Evolutionary conservation across 1,140 invertebrate species (phyloP).

Genomic region (Zaprionus africanus): DNA sequence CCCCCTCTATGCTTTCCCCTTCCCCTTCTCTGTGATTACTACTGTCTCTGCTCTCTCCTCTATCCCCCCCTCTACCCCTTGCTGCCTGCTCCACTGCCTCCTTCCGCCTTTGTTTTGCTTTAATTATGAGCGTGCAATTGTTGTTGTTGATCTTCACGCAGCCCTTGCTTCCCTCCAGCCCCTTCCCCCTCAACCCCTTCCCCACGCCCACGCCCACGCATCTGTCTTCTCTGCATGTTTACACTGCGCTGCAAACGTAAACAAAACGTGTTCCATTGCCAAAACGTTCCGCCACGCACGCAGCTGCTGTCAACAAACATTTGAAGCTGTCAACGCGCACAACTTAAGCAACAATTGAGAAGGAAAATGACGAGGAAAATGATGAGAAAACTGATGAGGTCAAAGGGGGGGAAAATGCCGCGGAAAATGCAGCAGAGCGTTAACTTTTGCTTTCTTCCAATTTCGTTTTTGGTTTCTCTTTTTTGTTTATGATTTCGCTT

Average conservation of each 20-base stretch:
- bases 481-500: constrained; percentile 52
- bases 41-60: no score
- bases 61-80: neutral
- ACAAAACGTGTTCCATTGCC: constrained; percentile 53
- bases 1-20: no score
- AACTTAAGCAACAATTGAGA: constrained; percentile 35
- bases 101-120: constrained; percentile 67
- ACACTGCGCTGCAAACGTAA: constrained; percentile 42
- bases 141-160: constrained; percentile 42
- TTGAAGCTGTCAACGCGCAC: constrained; percentile 59
- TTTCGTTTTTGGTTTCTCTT: constrained; percentile 19
- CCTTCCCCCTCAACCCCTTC: constrained; percentile 2
- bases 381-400: constrained; percentile 16
- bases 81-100: neutral
- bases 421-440: constrained; percentile 43
- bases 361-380: constrained; percentile 25
- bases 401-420: neutral
- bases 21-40: no score
- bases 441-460: constrained; percentile 28
- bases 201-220: constrained; percentile 5
- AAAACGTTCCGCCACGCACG: constrained; percentile 33
- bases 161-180: constrained; percentile 4
- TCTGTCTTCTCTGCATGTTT: constrained; percentile 20
- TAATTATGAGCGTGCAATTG: constrained; percentile 66
- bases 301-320: constrained; percentile 57